Conservation (phyloP, 2,113 vertebrate species). For the Heterotis niloticus region DNA sequence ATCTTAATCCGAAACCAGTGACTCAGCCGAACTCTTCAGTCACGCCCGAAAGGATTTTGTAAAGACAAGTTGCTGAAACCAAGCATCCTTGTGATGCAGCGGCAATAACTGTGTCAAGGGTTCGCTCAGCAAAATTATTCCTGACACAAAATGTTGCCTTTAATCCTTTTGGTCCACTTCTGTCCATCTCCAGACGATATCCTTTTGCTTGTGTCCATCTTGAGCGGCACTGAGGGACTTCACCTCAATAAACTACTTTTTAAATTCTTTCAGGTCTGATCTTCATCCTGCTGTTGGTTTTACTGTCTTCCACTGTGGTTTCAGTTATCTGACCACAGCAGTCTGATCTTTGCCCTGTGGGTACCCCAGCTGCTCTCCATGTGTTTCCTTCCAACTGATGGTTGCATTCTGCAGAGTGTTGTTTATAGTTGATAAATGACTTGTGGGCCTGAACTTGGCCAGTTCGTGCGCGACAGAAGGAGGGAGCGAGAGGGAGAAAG, state of each 20-base stretch:
- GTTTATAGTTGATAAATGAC: slow-evolving; percentile 48
- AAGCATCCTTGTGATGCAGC: background rate
- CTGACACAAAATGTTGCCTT: slow-evolving; percentile 12
- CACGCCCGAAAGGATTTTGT: background rate
- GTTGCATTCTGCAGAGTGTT: slow-evolving; percentile 42
- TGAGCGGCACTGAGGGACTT: background rate
- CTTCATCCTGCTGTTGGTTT: background rate
- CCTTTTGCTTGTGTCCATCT: background rate
- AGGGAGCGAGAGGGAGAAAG: background rate
- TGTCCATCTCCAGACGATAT: background rate
- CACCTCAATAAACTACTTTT: background rate
- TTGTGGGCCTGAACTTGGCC: slow-evolving; percentile 35
- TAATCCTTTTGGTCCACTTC: background rate
- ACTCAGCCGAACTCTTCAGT: background rate
- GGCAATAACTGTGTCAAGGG: background rate
- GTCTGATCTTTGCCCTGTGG: background rate
- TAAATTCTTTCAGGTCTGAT: background rate
- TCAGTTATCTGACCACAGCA: background rate
- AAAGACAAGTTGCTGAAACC: background rate
- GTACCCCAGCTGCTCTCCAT: slow-evolving; percentile 11
- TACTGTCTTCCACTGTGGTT: background rate
- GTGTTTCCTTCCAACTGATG: slow-evolving; percentile 33
- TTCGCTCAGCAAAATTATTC: slow-evolving; percentile 25
- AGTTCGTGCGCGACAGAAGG: slow-evolving; percentile 17
- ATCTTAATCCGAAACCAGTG: background rate